These are phyloP conservation scores for Spheniscus mendiculus DNA, from an alignment of 2,113 vertebrate species.

Conservation along the genomic window DNA sequence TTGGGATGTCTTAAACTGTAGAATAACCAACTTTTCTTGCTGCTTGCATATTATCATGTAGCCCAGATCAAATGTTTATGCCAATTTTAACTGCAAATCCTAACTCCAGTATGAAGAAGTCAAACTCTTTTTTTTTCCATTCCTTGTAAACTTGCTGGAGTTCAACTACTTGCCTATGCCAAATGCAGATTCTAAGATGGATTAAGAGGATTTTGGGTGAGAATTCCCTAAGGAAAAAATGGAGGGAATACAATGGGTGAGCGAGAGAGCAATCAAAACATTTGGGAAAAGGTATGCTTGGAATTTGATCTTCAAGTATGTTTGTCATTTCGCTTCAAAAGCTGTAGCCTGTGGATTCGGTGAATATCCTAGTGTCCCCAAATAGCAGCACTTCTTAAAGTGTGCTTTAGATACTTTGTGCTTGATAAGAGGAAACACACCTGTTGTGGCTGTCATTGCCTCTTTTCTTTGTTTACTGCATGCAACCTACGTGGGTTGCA, in stretches of 20 bases:
- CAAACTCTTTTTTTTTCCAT: background rate
- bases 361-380: background rate
- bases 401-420: background rate
- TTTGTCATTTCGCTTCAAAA: background rate
- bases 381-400: background rate
- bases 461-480: background rate
- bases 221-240: background rate
- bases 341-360: background rate
- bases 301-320: background rate
- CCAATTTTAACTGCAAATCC: background rate
- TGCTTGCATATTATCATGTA: fast-evolving
- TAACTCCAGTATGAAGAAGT: background rate
- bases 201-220: background rate
- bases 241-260: background rate
- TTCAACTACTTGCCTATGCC: background rate
- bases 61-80: background rate
- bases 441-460: fast-evolving
- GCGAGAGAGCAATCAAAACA: background rate
- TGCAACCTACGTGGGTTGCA: fast-evolving
- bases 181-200: background rate
- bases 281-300: background rate
- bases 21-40: fast-evolving
- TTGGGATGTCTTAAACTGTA: background rate
- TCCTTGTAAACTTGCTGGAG: background rate
- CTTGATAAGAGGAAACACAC: background rate